Evolutionary conservation across 1,140 invertebrate species (phyloP).

Genomic region (Brachionus sp.): DNA sequence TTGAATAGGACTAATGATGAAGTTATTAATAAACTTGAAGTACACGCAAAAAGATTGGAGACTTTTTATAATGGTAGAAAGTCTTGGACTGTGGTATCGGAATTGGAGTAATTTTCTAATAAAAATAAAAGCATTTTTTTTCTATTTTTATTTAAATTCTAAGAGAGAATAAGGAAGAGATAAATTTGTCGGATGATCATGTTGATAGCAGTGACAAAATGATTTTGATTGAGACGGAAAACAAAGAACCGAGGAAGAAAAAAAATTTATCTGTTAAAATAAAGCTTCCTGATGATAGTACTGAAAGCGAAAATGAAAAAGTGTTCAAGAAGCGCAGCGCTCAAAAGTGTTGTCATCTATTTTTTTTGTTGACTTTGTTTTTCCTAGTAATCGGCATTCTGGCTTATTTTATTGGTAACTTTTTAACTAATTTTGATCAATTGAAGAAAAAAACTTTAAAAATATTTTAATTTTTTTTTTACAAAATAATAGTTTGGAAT

Average conservation of each 20-base stretch:
- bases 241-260: not conserved
- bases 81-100: not conserved
- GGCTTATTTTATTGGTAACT: slow-evolving; percentile 19
- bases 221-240: not conserved
- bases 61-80: slow-evolving; percentile 37
- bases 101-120: not conserved
- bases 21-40: not conserved
- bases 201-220: slow-evolving; percentile 17
- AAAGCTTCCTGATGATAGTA: not conserved
- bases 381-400: slow-evolving; percentile 14
- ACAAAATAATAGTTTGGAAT: not conserved
- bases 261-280: slow-evolving; percentile 34
- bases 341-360: slow-evolving; percentile 21
- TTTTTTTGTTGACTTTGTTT: slow-evolving; percentile 34
- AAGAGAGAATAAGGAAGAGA: not conserved
- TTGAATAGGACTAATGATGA: not conserved
- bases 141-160: not conserved
- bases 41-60: not conserved
- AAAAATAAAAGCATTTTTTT: not conserved
- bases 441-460: not conserved
- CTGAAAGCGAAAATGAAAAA: not conserved
- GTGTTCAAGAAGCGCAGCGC: not conserved
- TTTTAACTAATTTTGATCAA: not conserved
- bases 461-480: not conserved
- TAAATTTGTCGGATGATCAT: not conserved